These are phyloP conservation scores for Myrmecophaga tridactyla DNA, from an alignment of 2,113 vertebrate genomes.

Conservation along the genomic window DNA sequence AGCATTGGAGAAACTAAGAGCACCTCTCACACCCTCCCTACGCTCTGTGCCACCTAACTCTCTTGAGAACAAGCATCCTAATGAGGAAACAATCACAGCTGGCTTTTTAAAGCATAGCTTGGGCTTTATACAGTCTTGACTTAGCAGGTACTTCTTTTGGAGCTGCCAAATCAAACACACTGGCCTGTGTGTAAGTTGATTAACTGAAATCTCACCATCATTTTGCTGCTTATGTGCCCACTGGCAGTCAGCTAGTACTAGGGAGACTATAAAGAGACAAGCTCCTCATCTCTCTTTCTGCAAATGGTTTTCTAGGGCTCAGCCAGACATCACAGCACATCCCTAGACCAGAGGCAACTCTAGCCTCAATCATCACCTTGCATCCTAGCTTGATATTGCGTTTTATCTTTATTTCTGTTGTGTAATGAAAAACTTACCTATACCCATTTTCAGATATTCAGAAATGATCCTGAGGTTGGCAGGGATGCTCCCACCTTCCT, in stretches of 20 bases:
- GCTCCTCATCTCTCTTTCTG: not conserved
- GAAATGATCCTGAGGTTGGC: not conserved
- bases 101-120: not conserved
- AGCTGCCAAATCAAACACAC: not conserved
- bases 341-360: not conserved
- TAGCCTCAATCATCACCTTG: not conserved
- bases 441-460: not conserved
- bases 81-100: not conserved
- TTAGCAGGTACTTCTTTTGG: not conserved
- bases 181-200: not conserved
- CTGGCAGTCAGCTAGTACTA: not conserved
- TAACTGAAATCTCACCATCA: not conserved
- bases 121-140: not conserved
- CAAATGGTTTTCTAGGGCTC: not conserved
- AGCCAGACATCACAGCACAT: too few species aligned
- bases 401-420: not conserved
- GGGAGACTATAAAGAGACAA: not conserved
- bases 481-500: not conserved
- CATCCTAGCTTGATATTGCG: not conserved
- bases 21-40: accelerated
- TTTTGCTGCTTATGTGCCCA: not conserved
- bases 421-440: not conserved
- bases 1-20: not conserved
- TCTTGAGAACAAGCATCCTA: not conserved
- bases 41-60: not conserved